These are phyloP conservation scores for Lepus europaeus DNA, from an alignment of 2,113 vertebrate species.

Conservation along the genomic window DNA sequence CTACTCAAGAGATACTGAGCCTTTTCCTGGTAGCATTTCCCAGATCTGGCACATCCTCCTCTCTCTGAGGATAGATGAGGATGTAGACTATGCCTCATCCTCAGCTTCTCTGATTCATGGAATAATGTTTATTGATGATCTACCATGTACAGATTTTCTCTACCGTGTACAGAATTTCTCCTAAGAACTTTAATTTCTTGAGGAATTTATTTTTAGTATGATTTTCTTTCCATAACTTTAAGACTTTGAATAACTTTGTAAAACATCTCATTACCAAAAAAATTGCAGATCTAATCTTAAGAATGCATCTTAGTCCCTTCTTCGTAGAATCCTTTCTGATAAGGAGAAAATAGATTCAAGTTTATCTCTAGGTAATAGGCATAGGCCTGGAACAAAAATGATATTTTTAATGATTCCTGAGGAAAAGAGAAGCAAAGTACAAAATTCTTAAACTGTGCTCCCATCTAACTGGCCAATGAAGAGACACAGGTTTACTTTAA, in stretches of 20 bases:
- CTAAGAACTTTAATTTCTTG: not conserved
- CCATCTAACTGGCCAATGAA: constrained; percentile 21
- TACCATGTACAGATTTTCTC: not conserved
- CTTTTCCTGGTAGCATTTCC: not conserved
- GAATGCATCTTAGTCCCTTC: not conserved
- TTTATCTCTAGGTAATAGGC: not conserved
- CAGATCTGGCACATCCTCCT: not conserved
- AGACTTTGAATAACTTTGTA: not conserved
- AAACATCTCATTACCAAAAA: not conserved
- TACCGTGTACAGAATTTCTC: not conserved
- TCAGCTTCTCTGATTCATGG: not conserved
- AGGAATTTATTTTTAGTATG: not conserved
- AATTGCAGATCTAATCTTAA: not conserved
- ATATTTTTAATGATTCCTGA: constrained; percentile 27
- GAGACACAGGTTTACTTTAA: constrained; percentile 56
- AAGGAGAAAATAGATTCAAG: not conserved
- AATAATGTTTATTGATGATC: not conserved
- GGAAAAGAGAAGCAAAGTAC: constrained; percentile 40
- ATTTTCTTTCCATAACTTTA: not conserved
- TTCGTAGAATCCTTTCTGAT: constrained; percentile 23
- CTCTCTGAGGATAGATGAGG: not conserved
- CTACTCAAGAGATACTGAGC: not conserved
- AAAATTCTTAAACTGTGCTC: constrained; percentile 42
- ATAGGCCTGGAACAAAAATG: not conserved
- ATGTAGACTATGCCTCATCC: not conserved